Conservation (phyloP, 2,797 vertebrate genomes). For the Gymnopithys bicolor region DNA sequence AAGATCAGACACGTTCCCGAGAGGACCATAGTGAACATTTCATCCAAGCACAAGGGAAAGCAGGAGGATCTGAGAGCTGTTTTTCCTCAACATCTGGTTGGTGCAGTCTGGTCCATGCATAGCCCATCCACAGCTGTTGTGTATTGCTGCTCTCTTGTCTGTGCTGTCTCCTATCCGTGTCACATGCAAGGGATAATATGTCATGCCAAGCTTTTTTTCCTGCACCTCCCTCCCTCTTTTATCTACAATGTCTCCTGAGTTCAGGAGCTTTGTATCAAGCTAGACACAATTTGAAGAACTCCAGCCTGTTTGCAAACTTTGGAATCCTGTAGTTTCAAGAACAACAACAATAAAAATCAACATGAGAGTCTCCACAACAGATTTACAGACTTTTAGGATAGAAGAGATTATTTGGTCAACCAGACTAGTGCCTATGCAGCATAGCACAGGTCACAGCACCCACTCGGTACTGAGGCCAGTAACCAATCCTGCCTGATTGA, state of each 20-base stretch:
- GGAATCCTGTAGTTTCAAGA: neutral
- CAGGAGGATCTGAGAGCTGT: neutral
- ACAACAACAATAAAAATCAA: neutral
- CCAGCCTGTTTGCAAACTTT: neutral
- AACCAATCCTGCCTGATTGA: neutral
- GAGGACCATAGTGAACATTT: neutral
- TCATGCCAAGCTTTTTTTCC: neutral
- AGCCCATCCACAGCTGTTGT: neutral
- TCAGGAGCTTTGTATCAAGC: neutral
- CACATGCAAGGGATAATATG: neutral
- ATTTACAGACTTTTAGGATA: neutral
- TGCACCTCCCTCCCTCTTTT: neutral
- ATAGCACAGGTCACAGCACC: neutral
- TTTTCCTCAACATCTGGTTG: neutral
- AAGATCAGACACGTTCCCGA: accelerated
- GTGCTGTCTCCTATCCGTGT: neutral
- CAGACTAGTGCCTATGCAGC: neutral
- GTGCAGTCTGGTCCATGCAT: neutral
- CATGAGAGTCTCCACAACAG: neutral
- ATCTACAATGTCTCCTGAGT: neutral
- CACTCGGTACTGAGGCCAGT: neutral
- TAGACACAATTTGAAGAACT: neutral
- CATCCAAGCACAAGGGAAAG: neutral
- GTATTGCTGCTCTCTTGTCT: neutral
- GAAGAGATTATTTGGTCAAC: neutral